Evolutionary conservation across 2,113 vertebrate genomes (phyloP), one percentile per base, ranked within the genome.

Genomic region (Vanacampus margaritifer): DNA sequence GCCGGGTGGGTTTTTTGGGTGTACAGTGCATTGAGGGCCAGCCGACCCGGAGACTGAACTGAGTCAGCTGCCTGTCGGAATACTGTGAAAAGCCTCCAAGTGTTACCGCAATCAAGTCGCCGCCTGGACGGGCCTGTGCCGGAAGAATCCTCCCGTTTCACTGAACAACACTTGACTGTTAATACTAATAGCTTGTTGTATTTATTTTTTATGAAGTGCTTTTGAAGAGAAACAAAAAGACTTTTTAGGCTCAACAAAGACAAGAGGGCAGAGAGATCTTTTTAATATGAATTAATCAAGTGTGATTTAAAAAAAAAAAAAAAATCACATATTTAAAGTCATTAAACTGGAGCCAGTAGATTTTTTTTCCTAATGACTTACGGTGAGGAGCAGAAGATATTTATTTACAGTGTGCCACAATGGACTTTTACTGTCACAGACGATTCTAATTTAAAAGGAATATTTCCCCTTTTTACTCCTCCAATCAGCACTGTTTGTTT

Each of bases 341-440:
- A 93, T 95, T 94, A 95, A 98, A 99, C 97, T 98, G 96, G 95
- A 99, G 94, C 94, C 94, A 93, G 93, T 94, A 91, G 91, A 93
- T 93, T 92, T 90, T 92, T 94, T 93, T 92, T 90, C 92, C 94
- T 93, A 85, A 92, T 90, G 91, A 92, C 94, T 91, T 90, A 61
- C 93, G 89, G 93, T 79, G 82, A 79, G 23, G 57, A 88, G 91
- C 83, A 93, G 80, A 91, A 91, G 81, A 91, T 95, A 94, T 95
- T 95, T 95, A 94, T 95, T 95, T 92, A 91, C 87, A 93, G 85
- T 92, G 93, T 92, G 89, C 92, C 93, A 93, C 89, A 86, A 83
- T 75, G 92, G 91, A 91, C 90, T 89, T 84, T 72, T 83, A 88
- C 82, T 86, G 81, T 75, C 69, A 84, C 72, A 89, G 83, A 87